Percentiles rank a stretch among this genome's conserved stretches.
Evolutionary conservation across 1,140 invertebrate species (phyloP).

Genomic region (Chironomus tepperi): DNA sequence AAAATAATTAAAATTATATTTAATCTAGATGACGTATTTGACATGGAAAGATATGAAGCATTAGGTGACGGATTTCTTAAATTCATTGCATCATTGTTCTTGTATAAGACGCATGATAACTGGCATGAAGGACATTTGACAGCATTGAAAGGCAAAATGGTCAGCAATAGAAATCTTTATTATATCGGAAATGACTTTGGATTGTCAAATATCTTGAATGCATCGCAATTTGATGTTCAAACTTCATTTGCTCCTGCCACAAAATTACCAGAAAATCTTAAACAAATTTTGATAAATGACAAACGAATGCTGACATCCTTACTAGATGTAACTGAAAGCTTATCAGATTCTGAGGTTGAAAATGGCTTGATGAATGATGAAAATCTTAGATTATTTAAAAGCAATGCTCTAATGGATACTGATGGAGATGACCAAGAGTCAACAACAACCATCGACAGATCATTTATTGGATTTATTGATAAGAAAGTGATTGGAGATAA

Average conservation of each 20-base stretch:
- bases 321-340: not conserved
- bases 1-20: too few relatives aligned
- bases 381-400: not conserved
- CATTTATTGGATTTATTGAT: not conserved
- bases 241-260: conserved; percentile 51
- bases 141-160: conserved; percentile 59
- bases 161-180: conserved; percentile 75
- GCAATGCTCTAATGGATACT: not conserved
- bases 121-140: conserved; percentile 72
- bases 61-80: conserved; percentile 87
- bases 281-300: conserved; percentile 25
- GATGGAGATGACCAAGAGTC: not conserved
- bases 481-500: conserved; percentile 31
- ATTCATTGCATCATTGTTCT: conserved; percentile 60
- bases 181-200: conserved; percentile 49
- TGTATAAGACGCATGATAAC: conserved; percentile 58
- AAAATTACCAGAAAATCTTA: conserved; percentile 31
- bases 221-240: conserved; percentile 37
- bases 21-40: conserved; percentile 63
- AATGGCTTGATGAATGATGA: conserved; percentile 24
- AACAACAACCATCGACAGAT: not conserved
- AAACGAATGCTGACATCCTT: not conserved
- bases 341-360: conserved; percentile 27
- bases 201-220: conserved; percentile 42
- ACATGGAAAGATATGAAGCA: conserved; percentile 75